phyloP scores from a whole-genome alignment of 1,140 invertebrate genomes.

The Hermetia illucens region DNA sequence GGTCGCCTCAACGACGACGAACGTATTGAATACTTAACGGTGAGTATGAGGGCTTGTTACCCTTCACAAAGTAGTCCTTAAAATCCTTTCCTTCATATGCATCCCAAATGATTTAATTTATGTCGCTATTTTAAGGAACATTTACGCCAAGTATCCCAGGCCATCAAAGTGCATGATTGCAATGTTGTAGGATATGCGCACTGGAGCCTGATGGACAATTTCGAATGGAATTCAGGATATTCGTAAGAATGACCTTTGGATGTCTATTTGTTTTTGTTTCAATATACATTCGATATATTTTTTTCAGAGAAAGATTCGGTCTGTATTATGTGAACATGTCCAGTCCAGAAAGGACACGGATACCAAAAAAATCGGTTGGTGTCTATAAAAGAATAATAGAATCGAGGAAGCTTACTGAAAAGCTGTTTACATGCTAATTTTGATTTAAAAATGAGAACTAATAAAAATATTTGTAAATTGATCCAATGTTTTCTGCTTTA shows the following conservation, averaged over 20 bases:
- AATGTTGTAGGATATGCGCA: constrained; percentile 45
- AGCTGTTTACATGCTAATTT: too few relatives aligned
- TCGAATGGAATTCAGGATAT: constrained; percentile 55
- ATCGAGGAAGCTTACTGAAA: too few relatives aligned
- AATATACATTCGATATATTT: background rate
- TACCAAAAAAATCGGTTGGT: background rate
- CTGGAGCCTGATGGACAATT: constrained; percentile 66
- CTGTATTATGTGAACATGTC: background rate
- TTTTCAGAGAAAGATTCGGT: constrained; percentile 3
- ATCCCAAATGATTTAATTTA: constrained; percentile 44
- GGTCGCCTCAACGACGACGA: constrained; percentile 35
- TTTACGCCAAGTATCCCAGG: too few relatives aligned
- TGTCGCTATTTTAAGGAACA: constrained; percentile 46
- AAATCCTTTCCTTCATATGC: constrained; percentile 43
- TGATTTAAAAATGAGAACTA: too few relatives aligned
- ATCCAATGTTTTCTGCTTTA: too few relatives aligned
- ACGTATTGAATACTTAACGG: constrained; percentile 26
- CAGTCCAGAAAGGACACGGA: background rate
- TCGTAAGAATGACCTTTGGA: constrained; percentile 34
- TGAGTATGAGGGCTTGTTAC: background rate
- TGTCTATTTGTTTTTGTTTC: background rate
- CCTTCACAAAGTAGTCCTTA: background rate
- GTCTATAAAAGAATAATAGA: background rate
- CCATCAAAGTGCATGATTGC: background rate
- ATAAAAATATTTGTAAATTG: too few relatives aligned